Percentiles rank a stretch among this genome's conserved stretches.
Conservation (phyloP, 2,113 vertebrate genomes). For the Paramormyrops kingsleyae region DNA sequence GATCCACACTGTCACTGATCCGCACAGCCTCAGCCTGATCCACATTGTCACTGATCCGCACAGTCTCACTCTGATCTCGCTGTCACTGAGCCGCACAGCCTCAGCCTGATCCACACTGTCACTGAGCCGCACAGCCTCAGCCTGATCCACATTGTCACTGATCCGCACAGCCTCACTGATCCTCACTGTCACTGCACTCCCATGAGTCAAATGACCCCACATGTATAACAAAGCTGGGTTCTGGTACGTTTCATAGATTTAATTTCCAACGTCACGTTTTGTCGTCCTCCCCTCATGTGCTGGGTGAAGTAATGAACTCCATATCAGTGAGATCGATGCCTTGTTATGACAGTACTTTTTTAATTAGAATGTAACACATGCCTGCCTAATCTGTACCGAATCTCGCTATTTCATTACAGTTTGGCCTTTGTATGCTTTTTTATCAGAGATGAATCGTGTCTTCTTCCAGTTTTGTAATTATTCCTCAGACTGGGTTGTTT, state of each 20-base stretch:
- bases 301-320: not conserved
- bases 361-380: constrained; percentile 7
- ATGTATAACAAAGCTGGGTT: not conserved
- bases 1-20: no score
- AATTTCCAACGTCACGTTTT: not conserved
- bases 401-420: not conserved
- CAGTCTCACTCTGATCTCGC: no score
- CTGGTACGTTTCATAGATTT: not conserved
- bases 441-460: not conserved
- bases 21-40: no score
- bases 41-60: no score
- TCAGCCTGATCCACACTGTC: not conserved
- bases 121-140: not conserved
- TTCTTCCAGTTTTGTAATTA: not conserved
- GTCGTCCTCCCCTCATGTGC: not conserved
- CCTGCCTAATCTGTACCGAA: not conserved
- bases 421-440: constrained; percentile 8
- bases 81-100: no score
- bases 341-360: not conserved
- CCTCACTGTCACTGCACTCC: not conserved
- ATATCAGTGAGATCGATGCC: not conserved
- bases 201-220: not conserved
- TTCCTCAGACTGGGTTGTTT: not conserved
- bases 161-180: not conserved
- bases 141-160: not conserved